Base-by-base conservation (phyloP, 1,140 invertebrate species). In the Xylocopa sonorina region DNA sequence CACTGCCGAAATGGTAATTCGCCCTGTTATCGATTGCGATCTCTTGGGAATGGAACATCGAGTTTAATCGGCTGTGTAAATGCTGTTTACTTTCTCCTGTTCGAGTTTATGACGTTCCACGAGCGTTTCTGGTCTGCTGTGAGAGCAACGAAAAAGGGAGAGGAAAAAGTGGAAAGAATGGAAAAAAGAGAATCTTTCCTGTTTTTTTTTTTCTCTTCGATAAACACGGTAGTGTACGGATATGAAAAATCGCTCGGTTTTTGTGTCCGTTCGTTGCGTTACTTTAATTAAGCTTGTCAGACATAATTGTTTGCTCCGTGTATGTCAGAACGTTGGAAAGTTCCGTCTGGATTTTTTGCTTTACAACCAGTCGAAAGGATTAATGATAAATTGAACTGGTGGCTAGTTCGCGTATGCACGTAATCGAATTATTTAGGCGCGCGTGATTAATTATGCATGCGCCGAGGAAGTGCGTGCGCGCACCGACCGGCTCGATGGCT, bases 371-470 rank as follows among this genome's bases (percentile, higher is more conserved):
- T n/a, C n/a, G n/a, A n/a, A n/a, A n/a, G n/a, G n/a, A n/a, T n/a
- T n/a, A n/a, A n/a, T n/a, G n/a, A n/a, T n/a, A 62, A 74, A 63
- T 57, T 0, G 9, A 24, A 24, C 24, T 18, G 43, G 46, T 58
- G 50, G 34, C 38, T 64, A 21, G 60, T 12, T n/a, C 29, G 71
- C 18, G 58, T 34, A 27, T 38, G 18, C 41, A 58, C 27, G 46
- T 43, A 67, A 48, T 29, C 64, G 38, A 57, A 67, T 67, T 76
- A 68, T 76, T 55, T 58, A 76, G 34, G 48, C 64, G 27, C 48
- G 38, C 21, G 62, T n/a, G 51, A 76, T 76, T 68, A 68, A 68
- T 68, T 66, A 66, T 76, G 62, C 27, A 68, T 68, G 51, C 74
- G n/a, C 27, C n/a, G 38, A 53, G 41, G 74, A 68, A 24, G 64